These are phyloP conservation scores for Pocillopora grandis DNA, from an alignment of 92 coral and sea anemone species.

Conservation along the genomic window DNA sequence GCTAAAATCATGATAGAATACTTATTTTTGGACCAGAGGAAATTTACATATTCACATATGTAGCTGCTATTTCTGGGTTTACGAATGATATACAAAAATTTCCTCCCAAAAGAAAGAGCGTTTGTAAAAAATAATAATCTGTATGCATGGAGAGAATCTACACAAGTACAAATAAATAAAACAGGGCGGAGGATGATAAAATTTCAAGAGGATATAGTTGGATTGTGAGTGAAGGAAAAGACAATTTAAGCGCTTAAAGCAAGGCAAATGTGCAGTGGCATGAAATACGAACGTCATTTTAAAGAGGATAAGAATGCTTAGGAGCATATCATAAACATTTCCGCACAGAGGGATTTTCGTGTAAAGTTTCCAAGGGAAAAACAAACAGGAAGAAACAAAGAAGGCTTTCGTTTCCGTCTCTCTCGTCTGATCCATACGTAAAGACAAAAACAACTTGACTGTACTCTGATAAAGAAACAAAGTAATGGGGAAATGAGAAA, in stretches of 20 bases:
- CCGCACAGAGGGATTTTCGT: neutral
- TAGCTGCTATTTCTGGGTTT: neutral
- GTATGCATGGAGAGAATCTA: neutral
- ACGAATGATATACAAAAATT: neutral
- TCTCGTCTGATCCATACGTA: neutral
- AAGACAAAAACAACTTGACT: neutral
- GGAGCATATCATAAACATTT: neutral
- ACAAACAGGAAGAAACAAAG: neutral
- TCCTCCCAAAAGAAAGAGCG: neutral
- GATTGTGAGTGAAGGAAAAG: neutral
- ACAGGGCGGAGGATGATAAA: neutral
- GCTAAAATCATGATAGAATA: neutral
- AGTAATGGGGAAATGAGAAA: neutral
- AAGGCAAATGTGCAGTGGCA: too few relatives aligned
- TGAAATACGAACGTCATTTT: too few relatives aligned
- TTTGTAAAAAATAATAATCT: neutral
- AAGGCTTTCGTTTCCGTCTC: neutral
- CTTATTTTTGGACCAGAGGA: neutral
- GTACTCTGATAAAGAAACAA: neutral
- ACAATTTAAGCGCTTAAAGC: neutral
- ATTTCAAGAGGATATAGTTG: neutral
- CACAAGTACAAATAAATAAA: neutral
- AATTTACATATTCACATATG: neutral
- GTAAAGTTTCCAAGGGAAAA: neutral
- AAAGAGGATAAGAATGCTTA: too few relatives aligned